Conservation (phyloP, 2,113 vertebrate species). For the Platanista minor region DNA sequence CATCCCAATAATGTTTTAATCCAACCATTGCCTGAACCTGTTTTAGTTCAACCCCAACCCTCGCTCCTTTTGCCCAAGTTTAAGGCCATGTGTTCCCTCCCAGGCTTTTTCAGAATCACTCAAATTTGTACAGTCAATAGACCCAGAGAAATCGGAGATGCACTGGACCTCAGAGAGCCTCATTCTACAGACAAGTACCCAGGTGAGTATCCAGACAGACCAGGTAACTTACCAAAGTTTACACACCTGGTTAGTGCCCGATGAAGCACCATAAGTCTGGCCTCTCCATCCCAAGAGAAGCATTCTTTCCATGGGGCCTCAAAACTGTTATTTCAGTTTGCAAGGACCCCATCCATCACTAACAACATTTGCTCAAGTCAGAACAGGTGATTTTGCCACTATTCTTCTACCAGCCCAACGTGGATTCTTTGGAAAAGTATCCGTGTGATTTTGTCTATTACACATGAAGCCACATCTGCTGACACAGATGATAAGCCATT, state of each 20-base stretch:
- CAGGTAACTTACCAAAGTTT: neutral
- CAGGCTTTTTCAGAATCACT: neutral
- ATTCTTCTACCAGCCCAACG: neutral
- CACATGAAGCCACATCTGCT: neutral
- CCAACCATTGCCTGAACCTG: neutral
- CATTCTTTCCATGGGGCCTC: neutral
- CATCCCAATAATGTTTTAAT: neutral
- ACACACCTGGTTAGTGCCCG: neutral
- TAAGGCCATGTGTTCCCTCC: neutral
- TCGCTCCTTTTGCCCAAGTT: neutral
- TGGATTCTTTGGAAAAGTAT: neutral
- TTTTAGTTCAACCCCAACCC: neutral
- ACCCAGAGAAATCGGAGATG: neutral
- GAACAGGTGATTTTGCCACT: neutral
- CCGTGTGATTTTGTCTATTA: constrained; percentile 11
- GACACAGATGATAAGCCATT: neutral
- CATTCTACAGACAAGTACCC: neutral
- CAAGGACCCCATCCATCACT: neutral
- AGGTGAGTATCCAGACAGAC: neutral
- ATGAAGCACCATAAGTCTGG: neutral
- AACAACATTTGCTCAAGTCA: neutral
- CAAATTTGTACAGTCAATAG: neutral
- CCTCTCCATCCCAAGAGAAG: neutral
- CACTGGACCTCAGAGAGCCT: neutral
- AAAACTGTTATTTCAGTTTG: neutral